A percentile compares a stretch with the other conserved stretches of the same genome.
phyloP scores from a whole-genome alignment of 2,113 vertebrate species.

The Nycticryphes semicollaris region DNA sequence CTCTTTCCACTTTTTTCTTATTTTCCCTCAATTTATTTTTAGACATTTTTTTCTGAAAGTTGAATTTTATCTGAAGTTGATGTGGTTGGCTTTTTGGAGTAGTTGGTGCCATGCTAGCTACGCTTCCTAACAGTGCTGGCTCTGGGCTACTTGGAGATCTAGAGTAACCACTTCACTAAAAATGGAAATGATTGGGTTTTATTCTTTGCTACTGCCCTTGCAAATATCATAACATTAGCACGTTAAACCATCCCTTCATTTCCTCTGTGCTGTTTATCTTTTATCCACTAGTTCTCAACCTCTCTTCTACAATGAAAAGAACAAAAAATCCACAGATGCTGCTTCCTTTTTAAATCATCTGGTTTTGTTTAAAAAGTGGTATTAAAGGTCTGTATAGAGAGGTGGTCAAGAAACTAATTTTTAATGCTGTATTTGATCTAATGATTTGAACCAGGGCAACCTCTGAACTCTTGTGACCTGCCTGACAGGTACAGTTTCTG shows the following conservation, averaged over 20 bases:
- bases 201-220: background rate
- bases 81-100: background rate
- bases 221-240: background rate
- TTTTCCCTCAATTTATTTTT: background rate
- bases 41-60: background rate
- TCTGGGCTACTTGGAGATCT: background rate
- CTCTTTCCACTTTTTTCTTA: background rate
- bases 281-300: background rate
- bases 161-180: background rate
- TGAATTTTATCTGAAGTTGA: background rate
- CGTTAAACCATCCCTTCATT: background rate
- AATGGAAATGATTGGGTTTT: background rate
- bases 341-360: background rate
- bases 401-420: background rate
- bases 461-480: background rate
- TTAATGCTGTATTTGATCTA: background rate
- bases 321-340: background rate
- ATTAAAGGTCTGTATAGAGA: background rate
- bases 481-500: background rate
- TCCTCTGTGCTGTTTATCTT: background rate
- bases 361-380: background rate
- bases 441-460: background rate
- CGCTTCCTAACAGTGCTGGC: accelerated
- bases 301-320: background rate
- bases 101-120: background rate